Base-by-base conservation (phyloP, 2,888 invertebrate species). In the Siphonodentalium dalli region DNA sequence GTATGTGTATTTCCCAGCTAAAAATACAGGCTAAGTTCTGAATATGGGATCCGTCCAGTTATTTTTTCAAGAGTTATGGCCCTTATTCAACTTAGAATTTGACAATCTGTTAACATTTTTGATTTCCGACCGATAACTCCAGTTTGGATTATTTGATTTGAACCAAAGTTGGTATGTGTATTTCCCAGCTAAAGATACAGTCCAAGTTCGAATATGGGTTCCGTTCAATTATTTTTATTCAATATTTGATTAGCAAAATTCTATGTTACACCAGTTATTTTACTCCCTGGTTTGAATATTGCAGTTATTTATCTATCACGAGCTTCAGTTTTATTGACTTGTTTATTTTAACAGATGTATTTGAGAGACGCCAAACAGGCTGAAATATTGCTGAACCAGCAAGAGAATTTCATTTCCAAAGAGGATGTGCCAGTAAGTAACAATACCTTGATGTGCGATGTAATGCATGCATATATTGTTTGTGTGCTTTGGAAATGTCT, bases 361-460 rank as follows among this genome's bases (percentile, higher is more conserved):
- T 90, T 97, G 83, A 88, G 98, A 3, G 99, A 99, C 82, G 96
- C 96, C 15, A 87, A 96, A 50, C 98, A 99, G 84, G 96, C 95
- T 1, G 99, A 98, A 83, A 98, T 98, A 54, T 86, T 99, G 71
- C 87, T 99, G 41, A 93, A 93, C 43, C 97, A 99, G 84, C 99
- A 99, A 85, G 99, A 99, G 79, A 97, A 98, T 81, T 90, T 93
- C 81, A 86, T 99, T 58, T 90, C 92, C 72, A 99, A 99, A 85
- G 95, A 97, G 79, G 98, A 99, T 77, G 91, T 92, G 3, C 96
- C 97, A 7, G 88, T 89, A 65, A 82, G 85, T 72, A 24, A 8
- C 7, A 20, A 18, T 21, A 29, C 33, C 18, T 28, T n/a, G 13
- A 11, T n/a, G 27, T 21, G 28, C 2, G 34, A 34, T 15, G 7